These are phyloP conservation scores for Tribolium madens DNA, from an alignment of 1,140 invertebrate species.

Conservation along the genomic window DNA sequence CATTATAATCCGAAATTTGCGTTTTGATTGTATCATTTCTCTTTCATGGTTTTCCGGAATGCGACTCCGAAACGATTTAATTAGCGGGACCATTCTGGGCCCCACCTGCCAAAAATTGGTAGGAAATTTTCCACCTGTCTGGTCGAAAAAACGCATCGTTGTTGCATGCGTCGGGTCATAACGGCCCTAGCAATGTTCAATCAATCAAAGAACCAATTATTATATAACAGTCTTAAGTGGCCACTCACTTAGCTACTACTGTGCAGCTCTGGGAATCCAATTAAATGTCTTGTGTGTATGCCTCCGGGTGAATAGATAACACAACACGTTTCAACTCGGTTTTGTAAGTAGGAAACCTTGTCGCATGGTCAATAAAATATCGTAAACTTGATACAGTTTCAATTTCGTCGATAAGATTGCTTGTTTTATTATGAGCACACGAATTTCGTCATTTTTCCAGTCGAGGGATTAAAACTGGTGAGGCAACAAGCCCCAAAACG, in stretches of 20 bases:
- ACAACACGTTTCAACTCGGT: slow-evolving; percentile 23
- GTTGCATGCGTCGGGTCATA: neutral
- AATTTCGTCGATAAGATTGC: slow-evolving; percentile 38
- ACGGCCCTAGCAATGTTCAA: slow-evolving; percentile 42
- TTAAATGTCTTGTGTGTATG: slow-evolving; percentile 46
- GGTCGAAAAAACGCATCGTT: neutral
- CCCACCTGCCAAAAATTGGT: neutral
- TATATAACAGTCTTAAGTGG: slow-evolving; percentile 50
- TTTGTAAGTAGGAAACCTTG: slow-evolving; percentile 48
- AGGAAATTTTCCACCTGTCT: slow-evolving; percentile 32
- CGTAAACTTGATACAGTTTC: slow-evolving; percentile 38
- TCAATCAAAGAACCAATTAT: slow-evolving; percentile 51
- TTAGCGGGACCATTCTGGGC: neutral
- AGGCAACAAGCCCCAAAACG: neutral
- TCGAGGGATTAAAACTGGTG: neutral
- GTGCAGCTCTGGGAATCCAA: slow-evolving; percentile 47
- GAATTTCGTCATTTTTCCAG: slow-evolving; percentile 32
- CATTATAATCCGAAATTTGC: slow-evolving; percentile 11
- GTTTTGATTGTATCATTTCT: slow-evolving; percentile 14
- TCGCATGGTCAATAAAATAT: slow-evolving; percentile 32
- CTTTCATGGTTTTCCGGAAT: slow-evolving; percentile 14
- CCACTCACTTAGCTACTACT: slow-evolving; percentile 48
- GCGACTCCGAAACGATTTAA: slow-evolving; percentile 14
- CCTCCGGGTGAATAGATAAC: slow-evolving; percentile 44
- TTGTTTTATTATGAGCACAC: slow-evolving; percentile 20